Base-by-base conservation (phyloP, 2,888 invertebrate genomes). In the Chaetogeoica ovagalla region DNA sequence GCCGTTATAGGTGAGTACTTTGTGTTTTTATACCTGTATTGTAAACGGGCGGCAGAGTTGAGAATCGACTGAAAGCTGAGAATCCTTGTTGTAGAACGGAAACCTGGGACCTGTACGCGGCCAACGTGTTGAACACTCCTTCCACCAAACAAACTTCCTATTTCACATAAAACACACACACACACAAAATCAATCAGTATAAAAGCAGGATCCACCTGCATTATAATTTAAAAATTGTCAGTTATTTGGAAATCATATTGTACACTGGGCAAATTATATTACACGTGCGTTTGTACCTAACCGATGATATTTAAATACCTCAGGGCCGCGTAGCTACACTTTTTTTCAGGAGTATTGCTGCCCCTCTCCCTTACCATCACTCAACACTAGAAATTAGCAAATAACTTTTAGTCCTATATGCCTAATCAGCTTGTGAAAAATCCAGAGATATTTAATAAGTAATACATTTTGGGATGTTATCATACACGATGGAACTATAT, bases 11-110 rank as follows among this genome's bases (percentile, higher is more conserved):
- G 2, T 9, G 43, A 7, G 7, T 5, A n/a, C 19, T 6, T 57
- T 57, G 1, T 19, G 57, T 7, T 21, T 48, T 73, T 30, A 71
- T 71, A 79, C 79, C 79, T 70, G 79, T 63, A 39, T 79, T 79
- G 70, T 71, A 79, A 63, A 79, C 79, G 63, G 63, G 79, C 3
- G 79, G 79, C 30, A 79, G 63, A 69, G 70, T 39, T n/a, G 79
- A 62, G 39, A 79, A 79, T 63, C 70, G 79, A 70, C 79, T 79
- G 55, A 79, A 79, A 70, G 79, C 79, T 21, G 77, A 77, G 63
- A 79, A 79, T 71, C 79, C 70, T 71, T 79, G 77, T 79, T 79
- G 79, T 43, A 79, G 70, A 79, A 79, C 71, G 70, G 79, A 79
- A 43, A 79, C 79, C 57, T 79, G 79, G n/a, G 79, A 79, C 63